Base-by-base conservation (phyloP, 2,888 invertebrate genomes). In the Tetanocera ferruginea region DNA sequence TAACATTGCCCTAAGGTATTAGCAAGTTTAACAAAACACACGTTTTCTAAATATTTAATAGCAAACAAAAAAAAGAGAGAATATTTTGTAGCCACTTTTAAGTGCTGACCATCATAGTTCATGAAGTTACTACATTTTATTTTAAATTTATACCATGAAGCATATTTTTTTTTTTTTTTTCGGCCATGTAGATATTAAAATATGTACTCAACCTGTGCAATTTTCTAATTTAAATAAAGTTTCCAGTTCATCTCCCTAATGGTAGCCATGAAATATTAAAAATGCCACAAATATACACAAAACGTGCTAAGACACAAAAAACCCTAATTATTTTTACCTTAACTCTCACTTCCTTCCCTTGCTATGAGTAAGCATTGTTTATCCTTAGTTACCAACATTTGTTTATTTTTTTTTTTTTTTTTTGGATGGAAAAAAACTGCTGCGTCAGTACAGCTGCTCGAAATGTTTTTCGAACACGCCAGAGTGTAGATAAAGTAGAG, bases 201-300 rank as follows among this genome's bases (percentile, higher is more conserved):
- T 43, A 43, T 43, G 43, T 43, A 43, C 43, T 43, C 43, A 43
- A 67, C 17, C 43, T 37, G 67, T 23, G 57, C n/a, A 28, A 34
- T 71, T 55, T 34, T 55, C 57, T 19, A 34, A 52, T 28, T 71
- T 28, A 25, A 71, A 71, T 31, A 71, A 71, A 71, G 57, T 71
- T 28, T 52, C 14, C 57, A 55, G 34, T 34, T 71, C 34, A 71
- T 34, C 17, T 57, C 52, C 37, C 19, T 55, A 34, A 71, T 31
- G 55, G 71, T 55, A 34, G 19, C 37, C 67, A 31, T 55, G 34
- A 19, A 71, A 71, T 55, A 57, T n/a, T 55, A n/a, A 19, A 71
- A 71, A 55, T 70, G n/a, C 69, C 55, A 55, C n/a, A 17, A 31
- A 28, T 19, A 67, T 23, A 25, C 49, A 67, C 67, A 49, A 71